phyloP scores from a whole-genome alignment of 2,888 invertebrate species.

The Oligia fasciuncula region DNA sequence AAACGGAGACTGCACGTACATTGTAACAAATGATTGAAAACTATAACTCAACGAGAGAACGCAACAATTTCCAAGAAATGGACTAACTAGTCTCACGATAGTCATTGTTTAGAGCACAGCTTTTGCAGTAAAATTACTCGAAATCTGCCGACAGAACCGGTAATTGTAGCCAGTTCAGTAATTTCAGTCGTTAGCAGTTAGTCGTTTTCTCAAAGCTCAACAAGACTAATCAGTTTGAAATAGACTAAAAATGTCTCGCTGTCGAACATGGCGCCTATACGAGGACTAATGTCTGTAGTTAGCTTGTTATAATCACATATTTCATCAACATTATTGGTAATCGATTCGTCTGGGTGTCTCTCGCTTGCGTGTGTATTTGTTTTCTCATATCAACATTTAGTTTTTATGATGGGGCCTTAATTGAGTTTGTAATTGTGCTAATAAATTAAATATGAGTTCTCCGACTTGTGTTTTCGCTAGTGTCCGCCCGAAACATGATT shows the following conservation, averaged over 20 bases:
- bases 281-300: constrained; percentile 36
- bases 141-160: constrained; percentile 46
- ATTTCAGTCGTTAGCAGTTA: constrained; percentile 60
- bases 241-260: constrained; percentile 40
- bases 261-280: constrained; percentile 21
- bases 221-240: constrained; percentile 44
- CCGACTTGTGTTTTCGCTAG: constrained; percentile 27
- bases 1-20: constrained; percentile 28
- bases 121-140: constrained; percentile 49
- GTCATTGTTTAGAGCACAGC: constrained; percentile 53
- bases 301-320: constrained; percentile 41
- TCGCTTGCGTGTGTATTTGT: constrained; percentile 38
- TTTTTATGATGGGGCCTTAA: constrained; percentile 46
- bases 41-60: constrained; percentile 35
- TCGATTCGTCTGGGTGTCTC: constrained; percentile 19
- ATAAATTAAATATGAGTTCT: constrained; percentile 51
- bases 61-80: constrained; percentile 53
- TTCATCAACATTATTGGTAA: constrained; percentile 50
- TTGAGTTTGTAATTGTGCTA: constrained; percentile 47
- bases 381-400: constrained; percentile 33
- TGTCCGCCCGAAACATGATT: neutral
- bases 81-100: constrained; percentile 39
- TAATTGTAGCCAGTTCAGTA: constrained; percentile 50
- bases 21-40: constrained; percentile 54
- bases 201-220: constrained; percentile 49